phyloP scores from a whole-genome alignment of 2,113 vertebrate genomes.

The Eretmochelys imbricata region DNA sequence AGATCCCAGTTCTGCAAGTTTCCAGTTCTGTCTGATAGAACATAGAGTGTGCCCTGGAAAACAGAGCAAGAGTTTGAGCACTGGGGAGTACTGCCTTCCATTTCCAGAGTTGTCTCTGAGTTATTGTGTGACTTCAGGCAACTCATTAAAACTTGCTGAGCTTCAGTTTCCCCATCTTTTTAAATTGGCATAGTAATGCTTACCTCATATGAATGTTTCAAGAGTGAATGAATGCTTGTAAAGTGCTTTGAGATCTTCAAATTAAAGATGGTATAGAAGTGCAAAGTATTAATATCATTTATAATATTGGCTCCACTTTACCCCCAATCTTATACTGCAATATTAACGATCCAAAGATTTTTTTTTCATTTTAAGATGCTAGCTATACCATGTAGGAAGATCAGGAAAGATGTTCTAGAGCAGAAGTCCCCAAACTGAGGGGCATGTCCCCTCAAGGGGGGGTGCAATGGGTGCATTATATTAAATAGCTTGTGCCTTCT shows the following conservation, averaged over 20 bases:
- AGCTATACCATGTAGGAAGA: not conserved
- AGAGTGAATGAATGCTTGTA: not conserved
- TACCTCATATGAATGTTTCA: not conserved
- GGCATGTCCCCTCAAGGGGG: not conserved
- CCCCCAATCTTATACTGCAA: not conserved
- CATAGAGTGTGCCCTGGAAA: not conserved
- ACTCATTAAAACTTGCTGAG: not conserved
- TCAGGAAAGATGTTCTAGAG: not conserved
- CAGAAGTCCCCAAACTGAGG: not conserved
- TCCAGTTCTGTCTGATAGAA: not conserved
- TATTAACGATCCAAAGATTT: not conserved
- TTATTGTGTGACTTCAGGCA: not conserved
- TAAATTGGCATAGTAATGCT: not conserved
- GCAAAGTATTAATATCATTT: not conserved
- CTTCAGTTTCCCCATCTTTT: not conserved
- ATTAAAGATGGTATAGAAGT: not conserved
- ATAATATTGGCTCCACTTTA: not conserved
- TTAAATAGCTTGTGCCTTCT: not conserved
- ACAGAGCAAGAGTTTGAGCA: not conserved
- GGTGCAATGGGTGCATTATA: not conserved
- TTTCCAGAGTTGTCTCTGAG: not conserved
- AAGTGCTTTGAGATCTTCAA: not conserved
- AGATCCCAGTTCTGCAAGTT: not conserved
- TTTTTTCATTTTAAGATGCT: not conserved
- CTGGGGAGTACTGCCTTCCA: not conserved